Base-by-base conservation (phyloP, 2,797 vertebrate genomes). In the Xiphophorus birchmanni region DNA sequence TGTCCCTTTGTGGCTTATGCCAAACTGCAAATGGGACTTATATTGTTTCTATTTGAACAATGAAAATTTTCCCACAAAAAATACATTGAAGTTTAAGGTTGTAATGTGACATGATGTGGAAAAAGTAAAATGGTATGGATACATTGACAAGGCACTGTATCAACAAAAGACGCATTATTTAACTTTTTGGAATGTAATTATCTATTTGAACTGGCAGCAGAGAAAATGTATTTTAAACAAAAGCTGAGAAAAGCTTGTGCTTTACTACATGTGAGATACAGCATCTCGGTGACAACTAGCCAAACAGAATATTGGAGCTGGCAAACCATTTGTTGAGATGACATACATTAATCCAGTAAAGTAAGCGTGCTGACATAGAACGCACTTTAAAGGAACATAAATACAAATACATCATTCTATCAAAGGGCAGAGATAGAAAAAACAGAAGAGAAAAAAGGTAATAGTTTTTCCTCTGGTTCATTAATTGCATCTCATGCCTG, bases 401-500 rank as follows among this genome's bases (percentile, higher is more conserved):
- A 82, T 81, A 76, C 90, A 90, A 71, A 81, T 35, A 87, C 83
- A 83, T 85, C 37, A 87, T 80, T 73, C 84, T 18, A 69, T 84
- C 75, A 73, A 63, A 29, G 78, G 80, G 76, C 82, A 48, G 42
- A 82, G 73, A 77, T 80, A 82, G 63, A 86, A 86, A 85, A 86
- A 48, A 84, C 75, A 88, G 83, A 87, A 75, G 40, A 23, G 23
- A 11, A 29, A 77, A 81, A 84, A 83, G 54, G 80, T 86, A 83
- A 87, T 79, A 88, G 86, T 87, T 89, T 74, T 80, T 89, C 81
- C 86, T 86, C 77, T 90, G 50, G 82, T 90, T 86, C 45, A 58
- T 77, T 78, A 82, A 81, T 82, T 85, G 81, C 84, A 77, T 82
- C 75, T 86, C 74, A 73, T 76, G 83, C 83, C 82, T 67, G 13